phyloP scores from a whole-genome alignment of 2,888 invertebrate species.

The Labia minor region DNA sequence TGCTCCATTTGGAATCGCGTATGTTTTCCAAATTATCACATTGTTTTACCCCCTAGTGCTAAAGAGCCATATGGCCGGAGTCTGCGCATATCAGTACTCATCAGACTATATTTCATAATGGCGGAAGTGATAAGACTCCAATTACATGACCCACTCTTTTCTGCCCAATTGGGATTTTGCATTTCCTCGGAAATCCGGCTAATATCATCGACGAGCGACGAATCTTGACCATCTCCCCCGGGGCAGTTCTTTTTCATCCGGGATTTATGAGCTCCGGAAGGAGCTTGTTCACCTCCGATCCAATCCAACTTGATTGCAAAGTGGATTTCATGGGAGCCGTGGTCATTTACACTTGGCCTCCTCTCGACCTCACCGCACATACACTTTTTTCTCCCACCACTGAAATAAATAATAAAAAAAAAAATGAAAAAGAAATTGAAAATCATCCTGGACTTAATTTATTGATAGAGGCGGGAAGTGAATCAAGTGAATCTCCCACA shows the following conservation, averaged over 20 bases:
- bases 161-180: slow-evolving; percentile 4
- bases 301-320: slow-evolving; percentile 1
- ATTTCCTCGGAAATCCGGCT: slow-evolving; percentile 7
- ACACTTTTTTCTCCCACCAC: background rate
- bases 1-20: too few relatives aligned
- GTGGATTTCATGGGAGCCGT: background rate
- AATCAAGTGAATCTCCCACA: too few relatives aligned
- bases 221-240: background rate
- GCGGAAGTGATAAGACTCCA: background rate
- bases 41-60: background rate
- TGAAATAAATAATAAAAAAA: background rate
- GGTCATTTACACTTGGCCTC: slow-evolving; percentile 13
- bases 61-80: background rate
- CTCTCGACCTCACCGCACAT: background rate
- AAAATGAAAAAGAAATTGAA: background rate
- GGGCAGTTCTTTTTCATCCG: background rate
- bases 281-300: slow-evolving; percentile 7
- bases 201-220: background rate
- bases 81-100: background rate
- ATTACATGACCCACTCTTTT: background rate
- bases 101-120: background rate
- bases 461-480: too few relatives aligned
- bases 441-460: background rate
- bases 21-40: background rate
- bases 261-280: background rate